phyloP scores from a whole-genome alignment of 2,113 vertebrate species.

The Eonycteris spelaea region DNA sequence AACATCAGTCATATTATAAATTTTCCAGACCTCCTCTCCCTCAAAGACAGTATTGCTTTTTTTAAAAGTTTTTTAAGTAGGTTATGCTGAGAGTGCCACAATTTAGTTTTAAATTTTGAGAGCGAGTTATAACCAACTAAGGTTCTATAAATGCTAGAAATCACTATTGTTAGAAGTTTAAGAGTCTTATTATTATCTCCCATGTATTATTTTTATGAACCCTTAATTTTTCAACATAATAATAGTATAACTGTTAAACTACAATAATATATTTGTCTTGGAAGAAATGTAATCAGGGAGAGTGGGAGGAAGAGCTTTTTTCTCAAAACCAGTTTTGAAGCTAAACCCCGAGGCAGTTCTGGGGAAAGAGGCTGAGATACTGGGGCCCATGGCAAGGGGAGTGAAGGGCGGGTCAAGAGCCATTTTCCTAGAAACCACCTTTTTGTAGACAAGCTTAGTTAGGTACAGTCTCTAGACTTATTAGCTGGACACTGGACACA shows the following conservation, averaged over 20 bases:
- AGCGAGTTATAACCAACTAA: not conserved
- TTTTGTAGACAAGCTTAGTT: not conserved
- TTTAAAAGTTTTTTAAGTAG: not conserved
- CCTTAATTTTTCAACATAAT: not conserved
- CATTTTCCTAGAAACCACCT: not conserved
- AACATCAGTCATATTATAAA: not conserved
- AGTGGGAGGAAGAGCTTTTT: not conserved
- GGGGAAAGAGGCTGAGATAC: not conserved
- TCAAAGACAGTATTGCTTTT: not conserved
- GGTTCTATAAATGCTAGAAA: not conserved
- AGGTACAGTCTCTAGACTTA: rapidly evolving
- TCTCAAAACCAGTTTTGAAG: not conserved
- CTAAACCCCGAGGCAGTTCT: not conserved
- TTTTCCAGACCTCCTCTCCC: not conserved
- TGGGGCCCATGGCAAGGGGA: not conserved
- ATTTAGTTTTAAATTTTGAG: conserved; percentile 12
- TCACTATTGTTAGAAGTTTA: not conserved
- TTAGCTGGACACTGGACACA: not conserved
- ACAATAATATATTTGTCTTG: not conserved
- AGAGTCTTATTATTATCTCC: not conserved
- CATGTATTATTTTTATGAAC: not conserved
- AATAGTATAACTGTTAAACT: not conserved
- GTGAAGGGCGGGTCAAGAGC: not conserved
- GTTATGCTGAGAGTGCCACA: not conserved
- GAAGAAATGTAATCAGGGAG: not conserved